Evolutionary conservation across 2,113 vertebrate genomes (phyloP).

Genomic region (Dendrocopos noguchii): DNA sequence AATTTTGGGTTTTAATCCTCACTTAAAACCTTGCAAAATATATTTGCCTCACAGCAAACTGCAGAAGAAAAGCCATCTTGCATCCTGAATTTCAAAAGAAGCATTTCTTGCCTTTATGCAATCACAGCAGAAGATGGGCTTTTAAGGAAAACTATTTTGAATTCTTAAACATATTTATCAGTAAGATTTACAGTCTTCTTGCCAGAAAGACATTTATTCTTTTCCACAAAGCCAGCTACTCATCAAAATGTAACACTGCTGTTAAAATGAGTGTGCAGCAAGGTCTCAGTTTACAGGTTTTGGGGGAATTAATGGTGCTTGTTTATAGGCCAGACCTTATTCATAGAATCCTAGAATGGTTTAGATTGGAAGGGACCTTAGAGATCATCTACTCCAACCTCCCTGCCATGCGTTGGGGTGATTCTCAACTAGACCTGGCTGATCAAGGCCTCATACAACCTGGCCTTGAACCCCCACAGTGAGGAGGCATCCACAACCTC

Average conservation of each 20-base stretch:
- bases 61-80: neutral
- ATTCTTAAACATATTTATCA: neutral
- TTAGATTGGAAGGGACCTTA: no score
- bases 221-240: neutral
- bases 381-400: no score
- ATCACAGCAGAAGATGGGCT: neutral
- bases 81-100: neutral
- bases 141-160: neutral
- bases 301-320: neutral
- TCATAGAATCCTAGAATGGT: neutral
- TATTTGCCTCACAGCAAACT: neutral
- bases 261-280: neutral
- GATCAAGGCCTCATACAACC: no score
- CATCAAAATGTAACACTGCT: neutral
- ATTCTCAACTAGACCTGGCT: no score
- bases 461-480: no score
- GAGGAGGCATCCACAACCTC: no score
- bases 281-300: neutral
- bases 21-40: constrained; percentile 2
- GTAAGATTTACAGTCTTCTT: neutral
- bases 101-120: neutral
- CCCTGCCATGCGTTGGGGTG: no score
- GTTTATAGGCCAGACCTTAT: neutral
- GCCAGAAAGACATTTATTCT: neutral
- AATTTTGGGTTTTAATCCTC: constrained; percentile 2